These are phyloP conservation scores for Platygyra sinensis DNA, from an alignment of 64 coral and sea anemone genomes.

Conservation along the genomic window DNA sequence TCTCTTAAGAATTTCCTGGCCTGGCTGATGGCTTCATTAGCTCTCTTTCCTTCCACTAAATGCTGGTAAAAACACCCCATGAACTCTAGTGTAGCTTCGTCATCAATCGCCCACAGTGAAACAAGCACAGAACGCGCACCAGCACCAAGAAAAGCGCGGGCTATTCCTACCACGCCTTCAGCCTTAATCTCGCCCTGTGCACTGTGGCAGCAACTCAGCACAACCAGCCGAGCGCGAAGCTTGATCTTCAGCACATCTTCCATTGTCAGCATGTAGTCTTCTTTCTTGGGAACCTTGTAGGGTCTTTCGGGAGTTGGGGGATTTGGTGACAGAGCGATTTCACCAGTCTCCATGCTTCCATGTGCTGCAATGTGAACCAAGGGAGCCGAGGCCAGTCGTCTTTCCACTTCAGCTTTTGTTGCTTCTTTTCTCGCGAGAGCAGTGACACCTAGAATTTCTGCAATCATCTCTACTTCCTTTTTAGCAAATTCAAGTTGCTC, in stretches of 20 bases:
- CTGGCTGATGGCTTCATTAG: neutral
- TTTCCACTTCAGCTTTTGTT: slow-evolving; percentile 10
- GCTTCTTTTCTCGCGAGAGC: slow-evolving; percentile 20
- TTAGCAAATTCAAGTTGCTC: neutral
- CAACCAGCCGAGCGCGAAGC: slow-evolving; percentile 44
- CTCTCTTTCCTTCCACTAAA: neutral
- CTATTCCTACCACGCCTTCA: slow-evolving; percentile 14
- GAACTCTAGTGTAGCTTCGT: slow-evolving; percentile 1
- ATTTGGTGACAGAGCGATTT: slow-evolving; percentile 21
- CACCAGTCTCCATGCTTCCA: slow-evolving; percentile 15
- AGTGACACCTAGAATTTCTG: neutral
- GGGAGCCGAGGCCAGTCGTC: neutral
- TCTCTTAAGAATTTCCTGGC: neutral
- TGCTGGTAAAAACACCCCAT: neutral
- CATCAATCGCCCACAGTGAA: slow-evolving; percentile 29
- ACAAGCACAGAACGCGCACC: slow-evolving; percentile 35
- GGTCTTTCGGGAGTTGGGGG: neutral
- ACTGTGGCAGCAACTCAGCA: slow-evolving; percentile 57
- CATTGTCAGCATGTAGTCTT: slow-evolving; percentile 57
- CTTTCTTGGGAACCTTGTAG: neutral
- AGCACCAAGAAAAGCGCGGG: slow-evolving; percentile 21
- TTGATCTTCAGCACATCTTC: slow-evolving; percentile 22
- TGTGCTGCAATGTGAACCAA: slow-evolving; percentile 58
- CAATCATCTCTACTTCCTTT: slow-evolving; percentile 11
- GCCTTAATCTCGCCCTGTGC: slow-evolving; percentile 34